Percentiles rank a stretch among this genome's conserved stretches.
Conservation (phyloP, 2,113 vertebrate species). For the Chiloscyllium plagiosum region DNA sequence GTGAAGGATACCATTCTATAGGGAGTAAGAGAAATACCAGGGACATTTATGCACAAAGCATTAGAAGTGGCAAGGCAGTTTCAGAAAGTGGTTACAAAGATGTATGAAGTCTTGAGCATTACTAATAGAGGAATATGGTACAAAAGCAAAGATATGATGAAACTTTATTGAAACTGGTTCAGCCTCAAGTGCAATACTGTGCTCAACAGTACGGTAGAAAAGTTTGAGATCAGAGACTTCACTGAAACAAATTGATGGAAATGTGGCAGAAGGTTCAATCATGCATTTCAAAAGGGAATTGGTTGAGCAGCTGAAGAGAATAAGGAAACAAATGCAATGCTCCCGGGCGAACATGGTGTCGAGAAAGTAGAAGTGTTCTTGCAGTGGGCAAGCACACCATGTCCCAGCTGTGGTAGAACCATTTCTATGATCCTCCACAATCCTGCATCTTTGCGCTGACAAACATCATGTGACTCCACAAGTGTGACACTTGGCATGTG, state of each 20-base stretch:
- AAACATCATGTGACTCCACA: too few species aligned
- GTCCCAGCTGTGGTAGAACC: background rate
- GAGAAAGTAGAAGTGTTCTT: background rate
- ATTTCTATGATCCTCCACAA: background rate
- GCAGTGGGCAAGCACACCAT: background rate
- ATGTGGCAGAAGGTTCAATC: background rate
- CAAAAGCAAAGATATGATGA: too few species aligned
- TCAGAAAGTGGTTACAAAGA: too few species aligned
- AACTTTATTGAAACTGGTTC: too few species aligned
- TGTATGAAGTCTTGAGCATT: too few species aligned
- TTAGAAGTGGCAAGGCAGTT: too few species aligned
- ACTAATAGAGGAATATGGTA: too few species aligned
- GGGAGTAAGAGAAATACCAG: too few species aligned
- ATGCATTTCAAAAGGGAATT: background rate
- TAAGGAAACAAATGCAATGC: background rate
- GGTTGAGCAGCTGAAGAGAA: background rate
- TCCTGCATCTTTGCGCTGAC: background rate
- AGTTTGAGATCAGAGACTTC: background rate
- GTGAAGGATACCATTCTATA: too few species aligned
- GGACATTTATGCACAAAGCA: too few species aligned
- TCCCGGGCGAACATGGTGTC: background rate
- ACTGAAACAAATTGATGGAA: background rate
- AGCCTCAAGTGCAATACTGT: too few species aligned
- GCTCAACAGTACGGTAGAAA: background rate
- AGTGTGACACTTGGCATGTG: background rate